Percentiles rank a stretch among this genome's conserved stretches.
Conservation (phyloP, 2,113 vertebrate genomes). For the Hucho hucho region DNA sequence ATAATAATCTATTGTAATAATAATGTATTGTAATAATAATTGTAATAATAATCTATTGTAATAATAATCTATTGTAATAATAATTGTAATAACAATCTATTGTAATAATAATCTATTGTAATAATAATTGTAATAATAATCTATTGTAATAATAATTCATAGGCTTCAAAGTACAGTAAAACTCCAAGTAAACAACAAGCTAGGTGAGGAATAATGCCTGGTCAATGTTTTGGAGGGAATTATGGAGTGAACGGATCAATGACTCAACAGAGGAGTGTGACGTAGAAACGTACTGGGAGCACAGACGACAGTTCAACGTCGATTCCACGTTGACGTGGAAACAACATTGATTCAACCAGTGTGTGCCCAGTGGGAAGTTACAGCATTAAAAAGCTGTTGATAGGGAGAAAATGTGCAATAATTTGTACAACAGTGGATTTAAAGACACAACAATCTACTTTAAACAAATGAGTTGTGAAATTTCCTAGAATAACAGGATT, state of each 20-base stretch:
- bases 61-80: too few relatives aligned
- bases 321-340: too few relatives aligned
- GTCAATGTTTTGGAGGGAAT: not conserved
- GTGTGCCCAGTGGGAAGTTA: not conserved
- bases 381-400: not conserved
- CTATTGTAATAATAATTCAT: not conserved
- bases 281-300: too few relatives aligned
- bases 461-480: not conserved
- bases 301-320: too few relatives aligned
- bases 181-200: not conserved
- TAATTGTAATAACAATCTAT: too few relatives aligned
- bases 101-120: too few relatives aligned
- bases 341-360: too few relatives aligned
- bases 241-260: not conserved
- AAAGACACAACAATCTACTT: not conserved
- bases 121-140: not conserved
- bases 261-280: not conserved
- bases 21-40: too few relatives aligned
- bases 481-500: constrained; percentile 8
- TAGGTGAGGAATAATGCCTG: not conserved
- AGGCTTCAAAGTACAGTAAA: not conserved
- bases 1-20: too few relatives aligned
- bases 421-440: too few relatives aligned
- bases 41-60: too few relatives aligned
- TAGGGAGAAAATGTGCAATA: too few relatives aligned